Base-by-base conservation (phyloP, 2,888 invertebrate genomes). In the Cryptocephalus primarius region DNA sequence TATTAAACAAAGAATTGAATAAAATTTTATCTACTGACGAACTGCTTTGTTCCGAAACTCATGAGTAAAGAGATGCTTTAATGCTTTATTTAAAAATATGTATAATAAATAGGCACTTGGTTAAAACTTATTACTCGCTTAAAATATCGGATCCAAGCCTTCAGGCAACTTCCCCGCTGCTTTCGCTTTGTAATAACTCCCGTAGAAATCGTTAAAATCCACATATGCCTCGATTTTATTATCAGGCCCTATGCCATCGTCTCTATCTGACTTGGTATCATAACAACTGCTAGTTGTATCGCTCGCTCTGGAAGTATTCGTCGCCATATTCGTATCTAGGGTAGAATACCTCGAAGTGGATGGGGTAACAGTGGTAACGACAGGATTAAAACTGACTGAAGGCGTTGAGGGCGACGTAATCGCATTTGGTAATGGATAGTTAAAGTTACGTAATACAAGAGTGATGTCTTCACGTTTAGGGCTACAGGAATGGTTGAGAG, bases 391-490 rank as follows among this genome's bases (percentile, higher is more conserved):
- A 39, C 78, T 67, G 0, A 82, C 79, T 0, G 75, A 72, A 2
- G 69, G 68, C 9, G 70, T 67, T 1, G 72, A 75, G n/a, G 77
- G 76, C 1, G 74, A 72, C 32, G 73, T 74, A 0, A 76, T 69
- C 0, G 79, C 77, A 53, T 82, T 78, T 0, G 85, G 82, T 13
- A 89, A 69, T 1, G 84, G 77, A 60, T 83, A 89, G 62, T 88
- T 89, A 59, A 93, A 92, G 66, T 91, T 91, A 39, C 91, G 75
- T 45, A 94, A 83, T 0, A 93, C 66, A 13, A 94, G 72, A 0
- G 91, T 89, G 62, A 91, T 88, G 59, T 92, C 91, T 11, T 88
- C 89, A 33, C 88, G 76, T 39, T 83, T 81, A 38, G 63, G 73
- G 8, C 59, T 49, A 72, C 75, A 44, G 66, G 73, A 49, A 69